Base-by-base conservation (phyloP, 2,888 invertebrate genomes). In the Pseudococcus longispinus region DNA sequence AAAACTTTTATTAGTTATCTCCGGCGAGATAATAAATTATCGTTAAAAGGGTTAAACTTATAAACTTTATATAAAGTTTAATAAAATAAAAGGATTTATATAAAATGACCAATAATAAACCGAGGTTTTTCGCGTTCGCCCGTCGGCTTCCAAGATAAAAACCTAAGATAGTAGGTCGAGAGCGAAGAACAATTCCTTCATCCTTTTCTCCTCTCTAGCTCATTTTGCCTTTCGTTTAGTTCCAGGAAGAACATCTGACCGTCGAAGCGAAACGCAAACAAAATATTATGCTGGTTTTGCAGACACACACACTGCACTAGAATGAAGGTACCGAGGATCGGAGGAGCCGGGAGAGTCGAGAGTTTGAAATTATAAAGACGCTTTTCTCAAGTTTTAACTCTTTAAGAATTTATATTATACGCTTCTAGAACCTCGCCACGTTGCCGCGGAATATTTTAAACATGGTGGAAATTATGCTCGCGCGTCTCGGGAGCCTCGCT, bases 21-120 rank as follows among this genome's bases (percentile, higher is more conserved):
- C 86, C 86, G 86, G 32, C 77, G 86, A 86, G 86, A 86, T 86
- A 86, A 86, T 86, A 86, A 86, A 86, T 86, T 86, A 86, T 86
- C 86, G 86, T 86, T 86, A 86, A 77, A 86, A 86, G 77, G 86
- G 86, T 86, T 86, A 60, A 84, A 84, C 77, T 70, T 85, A 37
- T 37, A 32, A 86, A 86, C 77, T 86, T 86, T 77, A 86, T 86
- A 77, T 32, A 51, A 86, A 86, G 77, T 86, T 86, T 86, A 51
- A 77, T 85, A 85, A 74, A 70, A 74, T 74, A 85, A 85, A 85
- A 85, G 51, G 32, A 42, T 44, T 44, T 85, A 85, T 85, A 85
- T 85, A 70, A 85, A 85, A 84, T 84, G 84, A 84, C 84, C 85
- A 77, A 74, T 74, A 74, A 85, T 85, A 85, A 46, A 85, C 85